phyloP scores from a whole-genome alignment of 1,140 invertebrate species.

The Leptoteleia sp. region DNA sequence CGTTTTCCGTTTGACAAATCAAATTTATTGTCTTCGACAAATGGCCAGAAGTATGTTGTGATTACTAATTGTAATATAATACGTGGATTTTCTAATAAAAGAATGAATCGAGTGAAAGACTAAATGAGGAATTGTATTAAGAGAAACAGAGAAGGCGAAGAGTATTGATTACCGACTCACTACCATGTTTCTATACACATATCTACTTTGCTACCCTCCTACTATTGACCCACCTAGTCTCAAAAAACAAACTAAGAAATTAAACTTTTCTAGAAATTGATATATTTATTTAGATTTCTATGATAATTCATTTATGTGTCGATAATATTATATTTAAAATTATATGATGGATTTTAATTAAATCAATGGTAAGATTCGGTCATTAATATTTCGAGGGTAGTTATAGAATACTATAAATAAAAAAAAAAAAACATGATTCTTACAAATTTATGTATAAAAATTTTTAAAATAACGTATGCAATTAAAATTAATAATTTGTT shows the following conservation, averaged over 20 bases:
- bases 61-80: slow-evolving; percentile 51
- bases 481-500: too few relatives aligned
- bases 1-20: slow-evolving; percentile 24
- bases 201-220: slow-evolving; percentile 52
- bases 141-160: slow-evolving; percentile 58
- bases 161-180: slow-evolving; percentile 64
- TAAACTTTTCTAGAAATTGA: slow-evolving; percentile 32
- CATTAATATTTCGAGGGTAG: too few relatives aligned
- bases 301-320: too few relatives aligned
- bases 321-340: too few relatives aligned
- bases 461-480: too few relatives aligned
- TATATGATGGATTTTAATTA: too few relatives aligned
- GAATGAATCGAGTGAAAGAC: slow-evolving; percentile 22
- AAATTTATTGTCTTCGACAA: slow-evolving; percentile 51
- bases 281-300: too few relatives aligned
- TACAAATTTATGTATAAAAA: too few relatives aligned
- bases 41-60: slow-evolving; percentile 38
- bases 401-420: too few relatives aligned
- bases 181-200: slow-evolving; percentile 62
- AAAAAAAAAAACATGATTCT: too few relatives aligned
- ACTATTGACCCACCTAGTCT: slow-evolving; percentile 61
- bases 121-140: slow-evolving; percentile 13
- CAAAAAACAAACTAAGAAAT: slow-evolving; percentile 54
- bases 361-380: too few relatives aligned
- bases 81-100: slow-evolving; percentile 48